phyloP scores from a whole-genome alignment of 37 sponge, comb jelly and placozoan genomes.

The Axinella damicornis region DNA sequence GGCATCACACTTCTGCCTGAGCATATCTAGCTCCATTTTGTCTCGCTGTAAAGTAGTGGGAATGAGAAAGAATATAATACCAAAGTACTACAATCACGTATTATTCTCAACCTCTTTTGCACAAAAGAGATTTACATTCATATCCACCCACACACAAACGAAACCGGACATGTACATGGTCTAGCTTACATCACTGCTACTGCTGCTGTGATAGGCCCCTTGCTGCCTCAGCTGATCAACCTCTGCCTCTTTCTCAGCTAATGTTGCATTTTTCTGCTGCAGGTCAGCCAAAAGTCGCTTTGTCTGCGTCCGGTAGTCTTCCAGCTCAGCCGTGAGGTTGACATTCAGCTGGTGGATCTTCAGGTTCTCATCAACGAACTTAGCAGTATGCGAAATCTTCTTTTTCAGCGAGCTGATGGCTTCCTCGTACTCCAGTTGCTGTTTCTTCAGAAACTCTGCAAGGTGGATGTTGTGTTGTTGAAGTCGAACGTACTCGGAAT shows the following conservation, averaged over 20 bases:
- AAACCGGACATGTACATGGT: too few species aligned
- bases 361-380: constrained; percentile 17
- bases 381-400: constrained; percentile 2
- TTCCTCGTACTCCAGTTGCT: constrained; percentile 58
- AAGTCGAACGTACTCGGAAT: background rate
- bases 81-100: too few species aligned
- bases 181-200: constrained; percentile 23
- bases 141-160: too few species aligned
- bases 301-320: constrained; percentile 33
- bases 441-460: constrained; percentile 38
- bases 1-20: constrained; percentile 49
- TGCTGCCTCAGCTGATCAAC: background rate
- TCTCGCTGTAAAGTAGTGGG: constrained; percentile 12
- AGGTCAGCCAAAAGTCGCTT: constrained; percentile 39
- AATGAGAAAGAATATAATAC: background rate
- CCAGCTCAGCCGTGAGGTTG: constrained; percentile 35
- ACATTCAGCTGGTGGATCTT: constrained; percentile 23
- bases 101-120: too few species aligned
- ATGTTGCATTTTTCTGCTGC: constrained; percentile 5
- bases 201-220: too few species aligned
- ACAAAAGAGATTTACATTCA: background rate
- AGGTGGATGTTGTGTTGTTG: background rate
- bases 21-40: constrained; percentile 46
- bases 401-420: constrained; percentile 17
- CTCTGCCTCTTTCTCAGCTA: background rate